Conservation (phyloP, 2,888 invertebrate species). For the Dione juno region DNA sequence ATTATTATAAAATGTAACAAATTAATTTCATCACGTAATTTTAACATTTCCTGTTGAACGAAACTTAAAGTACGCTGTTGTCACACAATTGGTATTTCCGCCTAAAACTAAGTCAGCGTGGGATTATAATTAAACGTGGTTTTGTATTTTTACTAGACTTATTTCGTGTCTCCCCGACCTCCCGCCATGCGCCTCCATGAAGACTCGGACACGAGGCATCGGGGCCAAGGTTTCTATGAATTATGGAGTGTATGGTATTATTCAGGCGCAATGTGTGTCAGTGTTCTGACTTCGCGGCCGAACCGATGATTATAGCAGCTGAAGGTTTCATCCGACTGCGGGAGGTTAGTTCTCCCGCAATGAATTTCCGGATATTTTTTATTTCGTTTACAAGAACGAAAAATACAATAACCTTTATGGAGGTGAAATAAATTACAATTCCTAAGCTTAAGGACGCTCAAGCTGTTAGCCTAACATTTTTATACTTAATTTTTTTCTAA, state of each 20-base stretch:
- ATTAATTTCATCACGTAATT: background rate
- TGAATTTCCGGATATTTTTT: slow-evolving; percentile 65
- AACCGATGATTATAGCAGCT: slow-evolving; percentile 70
- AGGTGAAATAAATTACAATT: slow-evolving; percentile 26
- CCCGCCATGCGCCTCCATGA: slow-evolving; percentile 38
- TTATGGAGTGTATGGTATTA: slow-evolving; percentile 82
- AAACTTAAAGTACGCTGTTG: slow-evolving; percentile 20
- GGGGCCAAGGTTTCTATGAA: slow-evolving; percentile 81
- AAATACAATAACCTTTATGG: slow-evolving; percentile 20
- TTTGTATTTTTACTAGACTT: slow-evolving; percentile 37
- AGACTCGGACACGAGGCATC: slow-evolving; percentile 58
- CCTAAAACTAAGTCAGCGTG: slow-evolving; percentile 25
- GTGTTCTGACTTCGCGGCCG: slow-evolving; percentile 79
- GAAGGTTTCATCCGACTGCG: slow-evolving; percentile 76
- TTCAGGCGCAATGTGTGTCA: slow-evolving; percentile 77
- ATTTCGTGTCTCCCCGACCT: slow-evolving; percentile 41
- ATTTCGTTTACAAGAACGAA: slow-evolving; percentile 23
- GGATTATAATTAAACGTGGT: slow-evolving; percentile 15
- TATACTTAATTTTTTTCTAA: background rate
- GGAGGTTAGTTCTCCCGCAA: slow-evolving; percentile 72
- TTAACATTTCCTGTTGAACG: slow-evolving; percentile 10
- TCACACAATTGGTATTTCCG: slow-evolving; percentile 41
- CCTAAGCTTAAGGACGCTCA: slow-evolving; percentile 10
- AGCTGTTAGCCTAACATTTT: background rate
- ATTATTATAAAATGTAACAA: background rate